Evolutionary conservation across 2,888 invertebrate species (phyloP).

Genomic region (Saturnia japonica): DNA sequence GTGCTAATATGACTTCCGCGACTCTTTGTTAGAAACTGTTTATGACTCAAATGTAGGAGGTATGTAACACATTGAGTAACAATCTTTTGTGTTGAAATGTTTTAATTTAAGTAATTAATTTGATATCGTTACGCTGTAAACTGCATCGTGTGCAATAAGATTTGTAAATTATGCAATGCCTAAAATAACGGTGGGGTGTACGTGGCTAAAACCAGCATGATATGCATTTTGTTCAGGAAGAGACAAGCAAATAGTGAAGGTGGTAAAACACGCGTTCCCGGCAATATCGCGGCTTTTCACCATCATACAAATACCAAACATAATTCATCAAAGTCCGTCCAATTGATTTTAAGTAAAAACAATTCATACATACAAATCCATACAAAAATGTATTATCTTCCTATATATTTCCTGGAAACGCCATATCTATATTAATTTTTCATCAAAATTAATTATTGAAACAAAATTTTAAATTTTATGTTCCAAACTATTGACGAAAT

Average conservation of each 20-base stretch:
- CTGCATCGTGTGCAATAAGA: background rate
- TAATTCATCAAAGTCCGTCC: no score
- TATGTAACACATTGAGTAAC: conserved; percentile 10
- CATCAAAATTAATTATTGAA: no score
- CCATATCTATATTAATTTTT: no score
- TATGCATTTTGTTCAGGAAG: background rate
- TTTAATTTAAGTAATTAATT: conserved; percentile 18
- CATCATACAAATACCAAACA: background rate
- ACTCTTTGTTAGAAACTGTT: conserved; percentile 21
- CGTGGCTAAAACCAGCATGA: background rate
- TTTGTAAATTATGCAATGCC: background rate
- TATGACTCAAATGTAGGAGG: conserved; percentile 10
- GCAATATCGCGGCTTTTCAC: background rate
- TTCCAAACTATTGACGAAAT: no score
- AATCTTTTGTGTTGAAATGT: conserved; percentile 5
- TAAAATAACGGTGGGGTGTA: background rate
- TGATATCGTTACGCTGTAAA: background rate
- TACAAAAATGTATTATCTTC: no score
- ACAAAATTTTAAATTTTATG: no score
- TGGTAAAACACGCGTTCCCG: background rate
- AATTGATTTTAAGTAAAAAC: no score
- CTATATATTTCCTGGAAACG: no score
- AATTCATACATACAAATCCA: no score
- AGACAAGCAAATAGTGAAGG: background rate
- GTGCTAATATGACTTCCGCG: conserved; percentile 18